A percentile compares a stretch with the other conserved stretches of the same genome.
Conservation (phyloP, 1,140 invertebrate species). For the Aphelinus atriplicis region DNA sequence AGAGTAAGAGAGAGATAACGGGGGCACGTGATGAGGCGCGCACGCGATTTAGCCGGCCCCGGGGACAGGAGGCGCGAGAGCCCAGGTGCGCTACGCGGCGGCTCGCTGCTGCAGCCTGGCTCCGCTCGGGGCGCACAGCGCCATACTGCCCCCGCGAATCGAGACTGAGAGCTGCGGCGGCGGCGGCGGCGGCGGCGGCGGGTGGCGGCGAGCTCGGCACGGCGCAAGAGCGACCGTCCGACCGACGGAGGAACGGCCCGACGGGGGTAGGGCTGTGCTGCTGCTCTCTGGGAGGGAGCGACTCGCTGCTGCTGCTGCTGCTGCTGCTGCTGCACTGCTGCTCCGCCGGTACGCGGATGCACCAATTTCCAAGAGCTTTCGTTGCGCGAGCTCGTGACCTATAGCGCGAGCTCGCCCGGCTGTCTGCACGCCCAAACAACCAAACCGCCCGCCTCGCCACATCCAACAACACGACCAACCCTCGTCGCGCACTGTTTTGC, state of each 20-base stretch:
- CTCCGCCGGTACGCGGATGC: conserved; percentile 7
- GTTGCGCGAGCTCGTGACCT: too few relatives aligned
- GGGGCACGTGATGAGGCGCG: too few relatives aligned
- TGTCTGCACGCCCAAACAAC: too few relatives aligned
- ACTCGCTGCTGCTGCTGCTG: background rate
- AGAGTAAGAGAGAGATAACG: too few relatives aligned
- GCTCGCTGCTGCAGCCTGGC: conserved; percentile 6
- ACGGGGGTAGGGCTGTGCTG: conserved; percentile 3
- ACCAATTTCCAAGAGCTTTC: background rate
- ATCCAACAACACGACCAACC: too few relatives aligned
- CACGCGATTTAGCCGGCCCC: too few relatives aligned
- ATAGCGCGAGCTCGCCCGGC: too few relatives aligned
- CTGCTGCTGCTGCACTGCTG: conserved; percentile 1
- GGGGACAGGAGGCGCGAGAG: too few relatives aligned
- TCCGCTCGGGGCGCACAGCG: conserved; percentile 57
- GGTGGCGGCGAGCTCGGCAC: conserved; percentile 42
- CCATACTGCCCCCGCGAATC: conserved; percentile 63
- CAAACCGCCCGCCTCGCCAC: too few relatives aligned
- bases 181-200: conserved; percentile 51
- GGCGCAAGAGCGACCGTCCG: conserved; percentile 20
- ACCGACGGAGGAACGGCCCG: conserved; percentile 21
- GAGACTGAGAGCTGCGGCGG: conserved; percentile 58
- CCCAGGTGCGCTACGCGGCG: too few relatives aligned
- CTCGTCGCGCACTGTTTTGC: too few relatives aligned
- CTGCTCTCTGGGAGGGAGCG: background rate